Evolutionary conservation across 35 echinoderm and acorn worm species (phyloP).

Genomic region (Apostichopus japonicus): DNA sequence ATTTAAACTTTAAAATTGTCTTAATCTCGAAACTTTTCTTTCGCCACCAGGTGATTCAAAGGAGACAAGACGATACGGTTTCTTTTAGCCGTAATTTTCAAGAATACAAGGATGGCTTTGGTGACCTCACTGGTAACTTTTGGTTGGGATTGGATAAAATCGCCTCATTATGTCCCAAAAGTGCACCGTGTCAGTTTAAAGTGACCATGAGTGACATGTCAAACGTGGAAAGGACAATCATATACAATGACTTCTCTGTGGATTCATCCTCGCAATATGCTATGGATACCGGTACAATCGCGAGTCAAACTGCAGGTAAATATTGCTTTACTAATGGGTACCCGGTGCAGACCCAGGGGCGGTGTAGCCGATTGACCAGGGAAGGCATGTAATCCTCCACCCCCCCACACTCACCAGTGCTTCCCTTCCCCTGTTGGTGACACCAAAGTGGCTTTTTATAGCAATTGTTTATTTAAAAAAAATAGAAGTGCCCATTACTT

Average conservation of each 20-base stretch:
- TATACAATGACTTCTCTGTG: neutral
- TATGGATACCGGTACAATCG: neutral
- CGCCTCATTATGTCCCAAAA: neutral
- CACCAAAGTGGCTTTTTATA: too few relatives aligned
- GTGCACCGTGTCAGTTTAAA: neutral
- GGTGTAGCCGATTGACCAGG: too few relatives aligned
- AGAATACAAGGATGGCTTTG: constrained; percentile 7
- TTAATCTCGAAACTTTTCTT: too few relatives aligned
- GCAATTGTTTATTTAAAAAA: too few relatives aligned
- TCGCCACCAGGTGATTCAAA: neutral
- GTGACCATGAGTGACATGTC: neutral
- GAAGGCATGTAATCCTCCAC: too few relatives aligned
- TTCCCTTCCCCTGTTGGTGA: too few relatives aligned
- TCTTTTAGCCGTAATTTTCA: neutral
- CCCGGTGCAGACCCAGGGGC: too few relatives aligned
- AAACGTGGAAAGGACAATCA: neutral
- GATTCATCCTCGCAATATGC: neutral
- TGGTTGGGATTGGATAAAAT: constrained; percentile 35
- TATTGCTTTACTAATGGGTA: neutral
- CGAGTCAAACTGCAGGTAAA: neutral
- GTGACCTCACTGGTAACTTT: constrained; percentile 24
- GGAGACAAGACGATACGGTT: neutral
- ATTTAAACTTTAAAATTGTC: too few relatives aligned
- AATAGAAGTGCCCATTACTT: too few relatives aligned
- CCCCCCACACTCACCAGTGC: too few relatives aligned